Evolutionary conservation across 1,140 invertebrate species (phyloP).

Genomic region (Lucilia cuprina): DNA sequence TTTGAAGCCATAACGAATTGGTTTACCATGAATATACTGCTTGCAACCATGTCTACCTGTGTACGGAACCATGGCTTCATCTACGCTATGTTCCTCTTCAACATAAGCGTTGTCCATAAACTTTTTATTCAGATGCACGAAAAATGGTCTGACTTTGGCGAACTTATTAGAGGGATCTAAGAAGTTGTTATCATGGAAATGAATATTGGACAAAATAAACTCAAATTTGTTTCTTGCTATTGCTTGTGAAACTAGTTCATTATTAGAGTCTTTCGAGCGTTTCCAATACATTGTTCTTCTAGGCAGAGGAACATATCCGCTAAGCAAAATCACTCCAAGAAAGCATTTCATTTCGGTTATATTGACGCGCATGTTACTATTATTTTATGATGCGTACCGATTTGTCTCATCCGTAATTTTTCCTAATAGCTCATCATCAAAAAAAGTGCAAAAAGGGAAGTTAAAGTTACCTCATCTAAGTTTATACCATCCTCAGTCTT

Average conservation of each 20-base stretch:
- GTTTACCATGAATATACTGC: no score
- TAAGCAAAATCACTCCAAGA: not conserved
- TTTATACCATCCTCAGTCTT: not conserved
- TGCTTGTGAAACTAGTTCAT: not conserved
- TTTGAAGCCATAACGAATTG: no score
- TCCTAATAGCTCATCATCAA: not conserved
- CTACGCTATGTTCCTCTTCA: no score
- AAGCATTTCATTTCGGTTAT: not conserved
- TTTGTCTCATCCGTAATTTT: no score
- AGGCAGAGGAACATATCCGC: not conserved
- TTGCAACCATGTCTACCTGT: no score
- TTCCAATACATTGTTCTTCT: not conserved
- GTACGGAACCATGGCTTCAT: no score
- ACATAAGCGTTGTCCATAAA: no score
- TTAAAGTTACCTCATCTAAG: not conserved
- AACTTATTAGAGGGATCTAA: no score
- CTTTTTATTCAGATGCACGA: no score
- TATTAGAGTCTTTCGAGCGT: not conserved
- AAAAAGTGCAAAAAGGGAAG: not conserved
- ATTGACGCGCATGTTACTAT: not conserved
- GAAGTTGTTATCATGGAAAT: no score
- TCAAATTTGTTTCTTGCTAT: not conserved
- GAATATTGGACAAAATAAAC: no score
- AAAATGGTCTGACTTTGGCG: no score
- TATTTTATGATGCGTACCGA: not conserved